phyloP scores from a whole-genome alignment of 2,888 invertebrate species.

The Fabriciana adippe region DNA sequence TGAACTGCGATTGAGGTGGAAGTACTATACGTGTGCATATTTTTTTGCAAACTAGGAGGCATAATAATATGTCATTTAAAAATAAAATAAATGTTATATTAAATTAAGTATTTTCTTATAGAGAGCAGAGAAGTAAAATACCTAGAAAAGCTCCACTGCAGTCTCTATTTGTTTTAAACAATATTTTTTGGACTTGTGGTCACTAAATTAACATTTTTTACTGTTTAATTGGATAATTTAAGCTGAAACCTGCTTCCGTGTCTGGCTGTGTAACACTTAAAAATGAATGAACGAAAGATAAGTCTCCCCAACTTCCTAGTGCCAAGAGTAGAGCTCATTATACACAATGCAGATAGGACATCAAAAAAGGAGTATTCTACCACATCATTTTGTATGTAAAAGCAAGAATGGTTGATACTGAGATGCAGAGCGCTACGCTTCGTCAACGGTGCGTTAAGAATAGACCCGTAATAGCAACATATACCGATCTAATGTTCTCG shows the following conservation, averaged over 20 bases:
- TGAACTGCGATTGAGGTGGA: constrained; percentile 10
- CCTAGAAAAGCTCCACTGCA: too few relatives aligned
- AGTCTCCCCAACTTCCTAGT: background rate
- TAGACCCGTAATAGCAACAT: constrained; percentile 57
- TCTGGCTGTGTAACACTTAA: too few relatives aligned
- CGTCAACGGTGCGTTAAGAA: constrained; percentile 69
- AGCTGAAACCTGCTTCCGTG: too few relatives aligned
- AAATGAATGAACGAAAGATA: background rate
- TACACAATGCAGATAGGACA: constrained; percentile 18
- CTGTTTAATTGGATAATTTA: too few relatives aligned
- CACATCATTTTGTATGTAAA: constrained; percentile 33
- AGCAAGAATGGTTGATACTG: constrained; percentile 54
- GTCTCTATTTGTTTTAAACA: too few relatives aligned
- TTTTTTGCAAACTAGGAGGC: background rate
- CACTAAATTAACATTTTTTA: too few relatives aligned
- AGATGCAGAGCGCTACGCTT: constrained; percentile 62
- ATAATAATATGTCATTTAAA: too few relatives aligned
- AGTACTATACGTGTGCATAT: background rate
- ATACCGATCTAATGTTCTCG: constrained; percentile 44
- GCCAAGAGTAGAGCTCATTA: constrained; percentile 1
- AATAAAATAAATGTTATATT: background rate
- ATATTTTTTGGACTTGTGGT: too few relatives aligned
- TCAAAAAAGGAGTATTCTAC: constrained; percentile 18
- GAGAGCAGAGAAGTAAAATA: too few relatives aligned
- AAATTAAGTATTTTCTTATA: too few relatives aligned